phyloP scores from a whole-genome alignment of 2,113 vertebrate genomes.

The Dasyprocta punctata region DNA sequence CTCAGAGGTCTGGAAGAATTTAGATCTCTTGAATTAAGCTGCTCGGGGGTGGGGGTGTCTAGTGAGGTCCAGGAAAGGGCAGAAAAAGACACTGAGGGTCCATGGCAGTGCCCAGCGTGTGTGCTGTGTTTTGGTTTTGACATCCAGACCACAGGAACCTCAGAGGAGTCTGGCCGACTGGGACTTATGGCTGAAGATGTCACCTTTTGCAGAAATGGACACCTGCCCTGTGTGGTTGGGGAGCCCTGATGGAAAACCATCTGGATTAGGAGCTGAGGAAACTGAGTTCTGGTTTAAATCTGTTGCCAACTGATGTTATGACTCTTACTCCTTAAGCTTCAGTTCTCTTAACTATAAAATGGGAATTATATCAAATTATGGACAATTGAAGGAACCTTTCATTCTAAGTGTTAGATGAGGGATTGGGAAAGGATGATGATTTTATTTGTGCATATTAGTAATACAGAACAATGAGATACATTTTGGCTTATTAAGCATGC shows the following conservation, averaged over 20 bases:
- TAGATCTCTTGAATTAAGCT: neutral
- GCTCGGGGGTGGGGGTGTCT: neutral
- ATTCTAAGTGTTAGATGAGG: neutral
- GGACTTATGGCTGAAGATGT: neutral
- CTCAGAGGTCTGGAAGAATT: neutral
- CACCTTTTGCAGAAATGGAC: neutral
- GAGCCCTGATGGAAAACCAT: neutral
- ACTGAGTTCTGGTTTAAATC: neutral
- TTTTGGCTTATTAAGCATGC: neutral
- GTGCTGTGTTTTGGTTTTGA: neutral
- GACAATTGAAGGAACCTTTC: neutral
- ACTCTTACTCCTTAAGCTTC: neutral
- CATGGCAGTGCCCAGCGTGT: neutral
- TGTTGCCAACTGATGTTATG: neutral
- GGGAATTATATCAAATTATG: neutral
- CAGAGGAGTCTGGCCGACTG: neutral
- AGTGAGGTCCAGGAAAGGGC: neutral
- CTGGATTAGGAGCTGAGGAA: neutral
- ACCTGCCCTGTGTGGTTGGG: neutral
- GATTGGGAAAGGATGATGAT: neutral
- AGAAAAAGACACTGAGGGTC: neutral
- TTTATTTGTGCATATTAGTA: neutral
- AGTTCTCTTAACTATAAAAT: conserved; percentile 25
- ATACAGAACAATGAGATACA: neutral
- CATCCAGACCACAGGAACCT: neutral